phyloP scores from a whole-genome alignment of 2,888 invertebrate genomes.

The Apamea epomidion region DNA sequence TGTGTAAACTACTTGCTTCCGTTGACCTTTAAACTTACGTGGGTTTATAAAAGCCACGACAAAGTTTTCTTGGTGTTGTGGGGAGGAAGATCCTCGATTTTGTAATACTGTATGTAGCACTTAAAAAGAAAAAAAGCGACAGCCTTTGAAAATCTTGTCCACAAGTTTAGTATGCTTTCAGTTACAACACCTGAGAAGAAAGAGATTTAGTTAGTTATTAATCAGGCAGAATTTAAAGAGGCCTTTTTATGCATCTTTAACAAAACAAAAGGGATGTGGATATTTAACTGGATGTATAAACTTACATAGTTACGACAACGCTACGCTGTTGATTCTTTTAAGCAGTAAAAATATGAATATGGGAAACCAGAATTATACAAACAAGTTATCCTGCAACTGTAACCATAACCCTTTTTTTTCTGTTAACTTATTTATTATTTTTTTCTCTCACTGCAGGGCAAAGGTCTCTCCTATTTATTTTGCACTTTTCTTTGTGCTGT shows the following conservation, averaged over 20 bases:
- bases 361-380: neutral
- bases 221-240: too few relatives aligned
- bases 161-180: too few relatives aligned
- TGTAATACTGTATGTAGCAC: neutral
- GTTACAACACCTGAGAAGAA: neutral
- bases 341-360: neutral
- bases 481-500: neutral
- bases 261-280: neutral
- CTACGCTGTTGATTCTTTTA: neutral
- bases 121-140: neutral
- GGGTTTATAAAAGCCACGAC: neutral
- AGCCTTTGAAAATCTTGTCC: neutral
- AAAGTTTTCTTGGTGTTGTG: neutral
- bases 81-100: neutral
- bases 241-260: neutral
- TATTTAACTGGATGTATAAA: neutral
- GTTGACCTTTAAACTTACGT: constrained; percentile 15
- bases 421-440: too few relatives aligned
- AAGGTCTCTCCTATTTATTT: neutral
- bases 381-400: neutral
- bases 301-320: neutral
- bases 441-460: neutral
- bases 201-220: neutral
- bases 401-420: neutral
- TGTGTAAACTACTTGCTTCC: neutral